Conservation (phyloP, 1,140 invertebrate genomes). For the Lucilia sericata region DNA sequence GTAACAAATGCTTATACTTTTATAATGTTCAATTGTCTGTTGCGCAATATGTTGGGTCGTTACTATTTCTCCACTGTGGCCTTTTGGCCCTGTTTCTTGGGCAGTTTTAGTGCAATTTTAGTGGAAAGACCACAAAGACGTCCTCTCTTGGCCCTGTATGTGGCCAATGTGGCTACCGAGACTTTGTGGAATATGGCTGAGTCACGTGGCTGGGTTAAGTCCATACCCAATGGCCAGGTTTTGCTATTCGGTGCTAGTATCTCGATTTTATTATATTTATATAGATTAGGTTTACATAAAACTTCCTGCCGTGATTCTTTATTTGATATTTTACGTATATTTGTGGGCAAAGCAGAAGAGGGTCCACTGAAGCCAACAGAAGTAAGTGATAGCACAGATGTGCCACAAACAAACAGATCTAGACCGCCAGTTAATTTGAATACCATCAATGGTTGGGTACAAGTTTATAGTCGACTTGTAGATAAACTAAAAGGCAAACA, state of each 20-base stretch:
- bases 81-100: constrained; percentile 79
- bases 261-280: constrained; percentile 73
- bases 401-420: constrained; percentile 47
- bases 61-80: constrained; percentile 78
- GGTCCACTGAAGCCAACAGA: constrained; percentile 53
- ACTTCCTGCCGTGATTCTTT: constrained; percentile 71
- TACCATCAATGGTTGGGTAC: constrained; percentile 55
- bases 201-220: constrained; percentile 73
- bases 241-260: constrained; percentile 75
- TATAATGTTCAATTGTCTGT: constrained; percentile 77
- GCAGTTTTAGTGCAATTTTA: constrained; percentile 78
- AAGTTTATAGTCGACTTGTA: constrained; percentile 58
- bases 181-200: constrained; percentile 81
- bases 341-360: constrained; percentile 75
- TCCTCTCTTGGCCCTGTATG: constrained; percentile 79
- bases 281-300: constrained; percentile 69
- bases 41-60: constrained; percentile 75
- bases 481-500: constrained; percentile 66
- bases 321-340: constrained; percentile 75
- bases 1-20: constrained; percentile 80
- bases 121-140: constrained; percentile 81
- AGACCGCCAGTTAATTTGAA: constrained; percentile 55
- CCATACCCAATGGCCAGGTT: constrained; percentile 76
- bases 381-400: background rate
- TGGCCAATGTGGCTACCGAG: constrained; percentile 86